phyloP scores from a whole-genome alignment of 92 coral and sea anemone species.

The Zoanthus solanderi region DNA sequence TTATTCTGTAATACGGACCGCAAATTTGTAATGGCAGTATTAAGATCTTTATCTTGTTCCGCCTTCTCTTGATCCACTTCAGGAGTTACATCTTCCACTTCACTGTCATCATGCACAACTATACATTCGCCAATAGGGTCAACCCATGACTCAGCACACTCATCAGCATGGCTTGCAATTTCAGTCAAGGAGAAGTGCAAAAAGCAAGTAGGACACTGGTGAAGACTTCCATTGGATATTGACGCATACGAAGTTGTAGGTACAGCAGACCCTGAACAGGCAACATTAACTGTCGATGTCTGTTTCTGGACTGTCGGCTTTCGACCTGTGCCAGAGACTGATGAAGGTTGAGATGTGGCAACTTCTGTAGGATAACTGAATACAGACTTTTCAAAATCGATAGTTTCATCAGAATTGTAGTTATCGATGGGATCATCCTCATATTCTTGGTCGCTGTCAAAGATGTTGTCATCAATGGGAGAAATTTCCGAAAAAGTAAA shows the following conservation, averaged over 20 bases:
- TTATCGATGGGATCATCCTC: not conserved
- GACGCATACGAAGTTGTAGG: constrained; percentile 6
- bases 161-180: constrained; percentile 72
- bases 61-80: constrained; percentile 28
- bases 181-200: constrained; percentile 57
- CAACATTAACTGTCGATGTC: constrained; percentile 17
- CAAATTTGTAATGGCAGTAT: constrained; percentile 12
- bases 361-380: not conserved
- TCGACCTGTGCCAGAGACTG: constrained; percentile 23
- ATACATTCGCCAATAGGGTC: constrained; percentile 70
- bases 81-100: constrained; percentile 40
- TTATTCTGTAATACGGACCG: not conserved
- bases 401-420: constrained; percentile 1
- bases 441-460: constrained; percentile 1
- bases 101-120: constrained; percentile 41
- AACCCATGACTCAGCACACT: constrained; percentile 54
- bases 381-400: not conserved
- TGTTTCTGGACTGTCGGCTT: constrained; percentile 9
- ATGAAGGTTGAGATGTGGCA: constrained; percentile 18
- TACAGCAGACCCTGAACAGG: constrained; percentile 32
- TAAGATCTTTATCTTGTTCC: constrained; percentile 26
- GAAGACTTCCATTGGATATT: constrained; percentile 4
- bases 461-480: not conserved
- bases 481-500: constrained; percentile 7
- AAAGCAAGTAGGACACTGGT: constrained; percentile 62